A percentile compares a stretch with the other conserved stretches of the same genome.
These are phyloP conservation scores for Microcebus griseorufus DNA, from an alignment of 2,113 vertebrate genomes.

Conservation along the genomic window DNA sequence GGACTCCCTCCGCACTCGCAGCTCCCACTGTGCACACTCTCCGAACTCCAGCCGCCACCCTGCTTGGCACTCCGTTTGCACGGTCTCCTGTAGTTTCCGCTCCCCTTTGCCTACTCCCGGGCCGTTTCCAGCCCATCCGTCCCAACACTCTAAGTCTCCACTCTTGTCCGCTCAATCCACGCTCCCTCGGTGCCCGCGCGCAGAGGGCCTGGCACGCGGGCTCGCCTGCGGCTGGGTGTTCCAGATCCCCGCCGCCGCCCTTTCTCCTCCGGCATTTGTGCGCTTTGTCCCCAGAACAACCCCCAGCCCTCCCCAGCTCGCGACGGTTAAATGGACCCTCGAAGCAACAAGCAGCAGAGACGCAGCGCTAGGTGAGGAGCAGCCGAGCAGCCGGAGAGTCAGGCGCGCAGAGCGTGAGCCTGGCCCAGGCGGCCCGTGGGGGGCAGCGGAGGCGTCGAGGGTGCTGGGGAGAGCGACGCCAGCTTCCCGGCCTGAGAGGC, in stretches of 20 bases:
- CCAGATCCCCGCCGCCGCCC: background rate
- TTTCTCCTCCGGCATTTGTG: too few relatives aligned
- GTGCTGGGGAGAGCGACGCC: background rate
- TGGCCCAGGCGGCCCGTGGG: background rate
- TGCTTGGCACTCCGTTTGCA: conserved; percentile 89
- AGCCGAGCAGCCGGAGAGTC: background rate
- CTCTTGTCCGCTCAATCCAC: background rate
- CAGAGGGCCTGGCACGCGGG: background rate
- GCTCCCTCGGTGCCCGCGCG: too few relatives aligned
- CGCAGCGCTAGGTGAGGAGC: fast-evolving
- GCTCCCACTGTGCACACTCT: background rate
- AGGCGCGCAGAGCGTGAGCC: background rate
- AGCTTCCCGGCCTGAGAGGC: background rate
- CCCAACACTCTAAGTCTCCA: background rate
- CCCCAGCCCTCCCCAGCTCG: background rate
- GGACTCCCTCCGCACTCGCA: background rate
- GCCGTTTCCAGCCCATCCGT: conserved; percentile 19
- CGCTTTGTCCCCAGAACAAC: background rate
- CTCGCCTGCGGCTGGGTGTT: background rate
- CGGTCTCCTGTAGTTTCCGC: conserved; percentile 90
- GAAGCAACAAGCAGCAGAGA: background rate
- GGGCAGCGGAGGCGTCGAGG: background rate
- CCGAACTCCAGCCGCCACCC: conserved; percentile 89
- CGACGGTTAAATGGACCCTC: background rate
- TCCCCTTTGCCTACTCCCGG: conserved; percentile 90